A percentile compares a stretch with the other conserved stretches of the same genome.
phyloP scores from a whole-genome alignment of 2,797 vertebrate genomes.

The Streptopelia turtur region DNA sequence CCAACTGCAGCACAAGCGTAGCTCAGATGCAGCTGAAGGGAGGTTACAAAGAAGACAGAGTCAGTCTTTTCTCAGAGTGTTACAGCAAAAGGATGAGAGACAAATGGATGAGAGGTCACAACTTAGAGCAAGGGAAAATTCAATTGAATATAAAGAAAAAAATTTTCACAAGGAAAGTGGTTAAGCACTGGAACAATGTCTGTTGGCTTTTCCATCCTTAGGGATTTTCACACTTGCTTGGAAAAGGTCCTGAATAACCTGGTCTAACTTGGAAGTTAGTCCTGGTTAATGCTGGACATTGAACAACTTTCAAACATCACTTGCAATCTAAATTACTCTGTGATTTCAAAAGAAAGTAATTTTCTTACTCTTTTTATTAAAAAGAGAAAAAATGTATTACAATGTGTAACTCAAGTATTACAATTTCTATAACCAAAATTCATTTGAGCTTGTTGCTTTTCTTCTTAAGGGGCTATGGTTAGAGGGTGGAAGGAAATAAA shows the following conservation, averaged over 20 bases:
- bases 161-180: background rate
- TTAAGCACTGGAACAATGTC: background rate
- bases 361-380: background rate
- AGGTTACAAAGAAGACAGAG: background rate
- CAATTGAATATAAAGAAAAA: background rate
- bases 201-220: background rate
- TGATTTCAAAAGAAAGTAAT: background rate
- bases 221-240: background rate
- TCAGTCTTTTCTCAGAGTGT: background rate
- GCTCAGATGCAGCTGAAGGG: background rate
- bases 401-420: background rate
- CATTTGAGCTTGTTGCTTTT: background rate
- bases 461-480: background rate
- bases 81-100: background rate
- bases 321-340: background rate
- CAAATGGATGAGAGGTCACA: background rate
- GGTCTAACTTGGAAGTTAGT: background rate
- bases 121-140: background rate
- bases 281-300: background rate
- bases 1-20: background rate
- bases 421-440: background rate
- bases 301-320: background rate
- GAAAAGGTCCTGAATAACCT: background rate
- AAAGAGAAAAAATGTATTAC: background rate
- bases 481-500: background rate